Base-by-base conservation (phyloP, 2,888 invertebrate species). In the Cheilosia impressa region DNA sequence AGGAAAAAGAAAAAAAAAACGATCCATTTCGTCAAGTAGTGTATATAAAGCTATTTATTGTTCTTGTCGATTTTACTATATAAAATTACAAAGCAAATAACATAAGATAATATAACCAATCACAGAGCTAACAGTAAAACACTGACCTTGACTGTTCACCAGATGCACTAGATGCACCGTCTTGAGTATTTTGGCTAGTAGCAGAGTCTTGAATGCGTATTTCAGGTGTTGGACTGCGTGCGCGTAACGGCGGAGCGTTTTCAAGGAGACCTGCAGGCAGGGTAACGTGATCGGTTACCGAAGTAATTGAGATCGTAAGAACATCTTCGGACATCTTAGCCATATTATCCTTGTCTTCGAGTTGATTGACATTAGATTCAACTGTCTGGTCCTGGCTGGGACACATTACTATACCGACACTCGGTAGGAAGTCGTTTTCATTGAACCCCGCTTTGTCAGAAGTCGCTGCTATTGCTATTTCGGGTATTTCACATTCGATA, bases 401-500 rank as follows among this genome's bases (percentile, higher is more conserved):
- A 43, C 91, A 91, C 93, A 95, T 94, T 0, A 95, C 94, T 81
- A 95, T 95, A n/a, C 95, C 94, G 62, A 95, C 93, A 82, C 94
- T 93, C 0, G 96, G 95, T 19, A 95, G 90, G 88, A 95, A 95
- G 6, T 94, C 93, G 76, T 94, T 92, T 87, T 92, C 92, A 19
- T 91, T 90, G 90, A 90, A 92, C 31, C 88, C 89, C 1, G 88
- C 85, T 22, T 90, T 90, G 27, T 90, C 90, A 4, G 88, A 58
- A 60, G 77, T 71, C 9, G 88, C 87, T 19, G 88, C 87, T 19
- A 88, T 87, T 3, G 87, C 90, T 45, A 90, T 89, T 68, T 91
- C 71, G 60, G 87, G 34, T 13, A 71, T 50, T 15, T 57, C 68
- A 34, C 13, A 89, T 88, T 91, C 91, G 5, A 89, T 84, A 43